Evolutionary conservation across 2,113 vertebrate species (phyloP).

Genomic region (Callopanchax toddi): DNA sequence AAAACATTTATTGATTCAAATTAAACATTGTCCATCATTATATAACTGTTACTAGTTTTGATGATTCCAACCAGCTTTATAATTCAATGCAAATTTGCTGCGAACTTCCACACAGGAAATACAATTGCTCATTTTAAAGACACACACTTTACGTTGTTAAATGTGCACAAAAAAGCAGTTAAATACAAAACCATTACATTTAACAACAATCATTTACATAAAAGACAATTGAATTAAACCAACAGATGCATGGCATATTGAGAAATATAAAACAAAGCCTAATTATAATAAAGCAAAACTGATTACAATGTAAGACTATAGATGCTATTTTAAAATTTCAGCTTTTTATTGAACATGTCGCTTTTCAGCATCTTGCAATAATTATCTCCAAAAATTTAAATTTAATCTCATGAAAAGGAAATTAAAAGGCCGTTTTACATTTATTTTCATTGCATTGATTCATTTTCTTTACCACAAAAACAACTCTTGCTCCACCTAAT

Average conservation of each 20-base stretch:
- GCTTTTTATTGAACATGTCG: neutral
- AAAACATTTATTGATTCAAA: conserved; percentile 13
- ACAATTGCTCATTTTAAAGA: conserved; percentile 3
- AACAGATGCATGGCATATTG: neutral
- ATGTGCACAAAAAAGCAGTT: neutral
- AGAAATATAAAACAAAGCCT: neutral
- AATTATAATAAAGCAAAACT: too few relatives aligned
- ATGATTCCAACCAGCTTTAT: conserved; percentile 1
- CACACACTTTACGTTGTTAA: neutral
- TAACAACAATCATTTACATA: neutral
- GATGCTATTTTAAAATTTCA: neutral
- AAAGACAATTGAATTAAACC: conserved; percentile 4
- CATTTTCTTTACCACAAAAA: neutral
- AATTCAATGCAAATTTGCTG: neutral
- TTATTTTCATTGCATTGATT: neutral
- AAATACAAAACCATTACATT: neutral
- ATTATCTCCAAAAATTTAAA: too few relatives aligned
- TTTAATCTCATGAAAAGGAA: neutral
- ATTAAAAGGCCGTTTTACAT: neutral
- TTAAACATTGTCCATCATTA: neutral
- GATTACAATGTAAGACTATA: neutral
- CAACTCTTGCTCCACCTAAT: neutral
- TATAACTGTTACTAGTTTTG: neutral
- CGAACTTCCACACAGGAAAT: neutral
- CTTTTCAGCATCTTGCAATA: neutral